Conservation (phyloP, 2,888 invertebrate species). For the Drosophila demipolita region DNA sequence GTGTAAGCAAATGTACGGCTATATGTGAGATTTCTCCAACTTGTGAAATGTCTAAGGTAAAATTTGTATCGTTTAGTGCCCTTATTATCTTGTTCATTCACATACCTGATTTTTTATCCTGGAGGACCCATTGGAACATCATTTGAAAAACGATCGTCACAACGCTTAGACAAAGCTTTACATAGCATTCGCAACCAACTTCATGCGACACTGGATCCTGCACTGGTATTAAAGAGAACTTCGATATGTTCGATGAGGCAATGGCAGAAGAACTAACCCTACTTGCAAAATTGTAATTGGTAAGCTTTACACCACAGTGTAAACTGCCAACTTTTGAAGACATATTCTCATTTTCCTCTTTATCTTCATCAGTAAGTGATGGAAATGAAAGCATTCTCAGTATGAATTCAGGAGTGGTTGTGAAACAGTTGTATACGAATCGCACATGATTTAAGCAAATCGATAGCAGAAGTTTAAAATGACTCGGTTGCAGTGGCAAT, state of each 20-base stretch:
- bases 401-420: slow-evolving; percentile 77
- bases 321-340: slow-evolving; percentile 5
- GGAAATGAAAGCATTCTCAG: slow-evolving; percentile 64
- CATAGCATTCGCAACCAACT: slow-evolving; percentile 79
- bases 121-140: slow-evolving; percentile 78
- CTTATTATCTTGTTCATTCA: background rate
- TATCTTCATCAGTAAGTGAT: slow-evolving; percentile 73
- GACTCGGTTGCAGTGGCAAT: slow-evolving; percentile 51
- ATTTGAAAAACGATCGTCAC: slow-evolving; percentile 81
- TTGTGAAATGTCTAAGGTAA: slow-evolving; percentile 62
- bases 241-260: slow-evolving; percentile 13
- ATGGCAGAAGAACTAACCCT: slow-evolving; percentile 2
- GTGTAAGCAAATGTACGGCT: slow-evolving; percentile 77
- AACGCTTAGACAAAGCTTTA: slow-evolving; percentile 80
- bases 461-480: slow-evolving; percentile 71
- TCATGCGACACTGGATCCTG: slow-evolving; percentile 1
- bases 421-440: slow-evolving; percentile 78
- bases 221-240: background rate
- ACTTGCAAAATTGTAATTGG: slow-evolving; percentile 2
- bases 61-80: background rate
- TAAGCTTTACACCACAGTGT: slow-evolving; percentile 3
- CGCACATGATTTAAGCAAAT: slow-evolving; percentile 79
- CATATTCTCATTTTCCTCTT: slow-evolving; percentile 43
- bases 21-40: slow-evolving; percentile 79
- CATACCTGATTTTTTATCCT: slow-evolving; percentile 55